Percentiles rank a stretch among this genome's conserved stretches.
phyloP scores from a whole-genome alignment of 2,888 invertebrate species.

The Melitaea athalia region DNA sequence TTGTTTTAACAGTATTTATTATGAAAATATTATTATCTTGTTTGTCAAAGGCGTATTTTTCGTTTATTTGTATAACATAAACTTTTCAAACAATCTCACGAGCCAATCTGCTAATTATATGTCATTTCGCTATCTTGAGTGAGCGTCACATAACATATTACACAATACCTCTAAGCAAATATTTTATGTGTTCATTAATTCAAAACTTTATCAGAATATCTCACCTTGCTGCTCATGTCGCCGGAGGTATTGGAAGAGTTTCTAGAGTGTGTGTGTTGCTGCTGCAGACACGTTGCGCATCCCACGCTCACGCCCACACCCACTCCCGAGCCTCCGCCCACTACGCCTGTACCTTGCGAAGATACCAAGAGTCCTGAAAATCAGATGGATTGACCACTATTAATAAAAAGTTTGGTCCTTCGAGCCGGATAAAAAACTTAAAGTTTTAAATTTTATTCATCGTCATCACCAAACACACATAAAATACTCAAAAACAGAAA shows the following conservation, averaged over 20 bases:
- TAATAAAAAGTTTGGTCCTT: neutral
- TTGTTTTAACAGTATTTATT: too few relatives aligned
- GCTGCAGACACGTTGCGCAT: conserved; percentile 63
- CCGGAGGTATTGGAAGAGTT: conserved; percentile 89
- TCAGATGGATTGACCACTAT: neutral
- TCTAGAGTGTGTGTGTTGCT: conserved; percentile 85
- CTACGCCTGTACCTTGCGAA: conserved; percentile 34
- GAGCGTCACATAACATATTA: too few relatives aligned
- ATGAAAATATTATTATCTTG: too few relatives aligned
- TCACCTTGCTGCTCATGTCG: conserved; percentile 79
- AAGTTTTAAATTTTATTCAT: neutral
- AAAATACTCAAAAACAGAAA: neutral
- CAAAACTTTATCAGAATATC: too few relatives aligned
- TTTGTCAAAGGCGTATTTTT: too few relatives aligned
- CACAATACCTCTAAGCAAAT: too few relatives aligned
- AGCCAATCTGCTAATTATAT: too few relatives aligned
- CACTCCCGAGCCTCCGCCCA: conserved; percentile 24
- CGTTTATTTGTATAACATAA: too few relatives aligned
- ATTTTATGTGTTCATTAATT: too few relatives aligned
- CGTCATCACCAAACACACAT: neutral
- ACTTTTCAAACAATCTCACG: too few relatives aligned
- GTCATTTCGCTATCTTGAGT: too few relatives aligned
- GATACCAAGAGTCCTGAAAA: conserved; percentile 45
- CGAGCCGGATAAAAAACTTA: neutral
- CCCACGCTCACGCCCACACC: conserved; percentile 29